phyloP scores from a whole-genome alignment of 2,888 invertebrate species.

The Brenthis hecate region DNA sequence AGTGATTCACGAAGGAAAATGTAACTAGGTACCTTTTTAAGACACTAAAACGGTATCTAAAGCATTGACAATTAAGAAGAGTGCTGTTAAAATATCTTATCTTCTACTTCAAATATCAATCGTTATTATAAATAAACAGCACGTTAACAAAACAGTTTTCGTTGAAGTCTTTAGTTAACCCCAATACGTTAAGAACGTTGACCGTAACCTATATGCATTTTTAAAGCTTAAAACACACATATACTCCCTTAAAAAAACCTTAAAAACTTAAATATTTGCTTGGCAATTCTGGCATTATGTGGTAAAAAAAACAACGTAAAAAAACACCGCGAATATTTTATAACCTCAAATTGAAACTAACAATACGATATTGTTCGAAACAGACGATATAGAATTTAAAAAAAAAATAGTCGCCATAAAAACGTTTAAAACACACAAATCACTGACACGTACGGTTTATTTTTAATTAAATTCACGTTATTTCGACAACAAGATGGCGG shows the following conservation, averaged over 20 bases:
- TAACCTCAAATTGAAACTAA: conserved; percentile 53
- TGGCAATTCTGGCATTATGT: conserved; percentile 57
- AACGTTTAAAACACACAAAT: conserved; percentile 57
- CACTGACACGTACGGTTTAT: conserved; percentile 72
- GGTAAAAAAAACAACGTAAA: conserved; percentile 49
- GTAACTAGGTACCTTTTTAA: too few species aligned
- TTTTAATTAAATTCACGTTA: conserved; percentile 63
- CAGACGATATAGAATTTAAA: neutral
- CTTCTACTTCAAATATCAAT: conserved; percentile 18
- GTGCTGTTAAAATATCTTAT: conserved; percentile 12
- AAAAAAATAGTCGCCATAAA: conserved; percentile 47
- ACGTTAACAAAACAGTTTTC: conserved; percentile 38
- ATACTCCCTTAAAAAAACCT: conserved; percentile 7
- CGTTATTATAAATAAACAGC: conserved; percentile 27
- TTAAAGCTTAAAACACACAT: conserved; percentile 8
- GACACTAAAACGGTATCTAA: neutral
- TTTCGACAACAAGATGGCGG: conserved; percentile 67
- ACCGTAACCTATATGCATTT: conserved; percentile 52
- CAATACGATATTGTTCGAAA: conserved; percentile 4
- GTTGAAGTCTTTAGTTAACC: conserved; percentile 60
- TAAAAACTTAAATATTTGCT: conserved; percentile 47
- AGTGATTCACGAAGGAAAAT: too few species aligned
- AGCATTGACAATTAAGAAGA: conserved; percentile 3
- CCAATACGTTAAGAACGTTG: conserved; percentile 46
- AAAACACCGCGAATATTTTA: conserved; percentile 53